A percentile compares a stretch with the other conserved stretches of the same genome.
These are phyloP conservation scores for Apeira syringaria DNA, from an alignment of 2,888 invertebrate genomes.

Conservation along the genomic window DNA sequence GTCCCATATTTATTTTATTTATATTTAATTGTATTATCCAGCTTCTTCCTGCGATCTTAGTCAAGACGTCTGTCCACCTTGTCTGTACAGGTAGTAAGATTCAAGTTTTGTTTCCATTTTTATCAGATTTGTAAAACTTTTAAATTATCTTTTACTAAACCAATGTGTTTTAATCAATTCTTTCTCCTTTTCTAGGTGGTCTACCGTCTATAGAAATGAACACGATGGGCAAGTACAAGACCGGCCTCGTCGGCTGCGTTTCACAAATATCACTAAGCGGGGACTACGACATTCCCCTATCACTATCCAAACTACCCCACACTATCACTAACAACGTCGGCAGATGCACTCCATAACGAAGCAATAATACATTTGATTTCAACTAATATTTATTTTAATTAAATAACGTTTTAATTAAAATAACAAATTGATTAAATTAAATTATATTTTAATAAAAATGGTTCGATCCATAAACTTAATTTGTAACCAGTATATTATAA, in stretches of 20 bases:
- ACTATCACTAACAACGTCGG: conserved; percentile 83
- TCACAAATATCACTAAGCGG: conserved; percentile 92
- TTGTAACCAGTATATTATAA: too few species aligned
- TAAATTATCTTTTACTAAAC: too few species aligned
- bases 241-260: conserved; percentile 92
- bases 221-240: conserved; percentile 87
- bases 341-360: conserved; percentile 65
- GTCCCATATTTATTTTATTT: too few species aligned
- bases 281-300: conserved; percentile 89
- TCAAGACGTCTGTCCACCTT: too few species aligned
- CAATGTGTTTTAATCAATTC: background rate
- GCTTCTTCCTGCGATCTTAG: too few species aligned
- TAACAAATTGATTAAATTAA: background rate
- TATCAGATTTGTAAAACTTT: too few species aligned
- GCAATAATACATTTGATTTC: too few species aligned
- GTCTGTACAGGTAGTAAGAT: too few species aligned
- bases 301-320: conserved; percentile 85
- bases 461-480: too few species aligned
- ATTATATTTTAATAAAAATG: background rate
- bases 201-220: conserved; percentile 89
- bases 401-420: background rate
- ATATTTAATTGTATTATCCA: too few species aligned
- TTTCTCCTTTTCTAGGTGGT: conserved; percentile 85
- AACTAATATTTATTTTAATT: background rate
- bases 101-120: too few species aligned